Evolutionary conservation across 2,888 invertebrate genomes (phyloP).

Genomic region (Aricia artaxerxes): DNA sequence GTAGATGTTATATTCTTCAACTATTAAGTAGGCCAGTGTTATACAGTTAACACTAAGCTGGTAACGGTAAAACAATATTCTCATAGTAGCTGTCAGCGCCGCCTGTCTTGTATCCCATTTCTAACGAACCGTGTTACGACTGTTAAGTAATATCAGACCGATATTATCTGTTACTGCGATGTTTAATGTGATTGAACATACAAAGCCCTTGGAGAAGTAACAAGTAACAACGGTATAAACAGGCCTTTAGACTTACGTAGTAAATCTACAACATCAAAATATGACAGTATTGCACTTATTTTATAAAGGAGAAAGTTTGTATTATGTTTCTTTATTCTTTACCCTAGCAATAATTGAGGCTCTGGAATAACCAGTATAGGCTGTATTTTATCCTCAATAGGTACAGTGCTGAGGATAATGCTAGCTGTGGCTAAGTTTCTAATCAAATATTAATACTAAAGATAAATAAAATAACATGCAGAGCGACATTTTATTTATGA

Average conservation of each 20-base stretch:
- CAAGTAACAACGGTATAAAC: not conserved
- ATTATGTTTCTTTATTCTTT: no score
- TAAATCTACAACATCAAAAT: not conserved
- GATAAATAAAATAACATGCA: no score
- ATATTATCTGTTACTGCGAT: not conserved
- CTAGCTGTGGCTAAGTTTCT: no score
- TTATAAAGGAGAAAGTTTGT: no score
- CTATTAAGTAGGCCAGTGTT: not conserved
- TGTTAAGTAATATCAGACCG: constrained; percentile 8
- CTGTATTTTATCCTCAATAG: no score
- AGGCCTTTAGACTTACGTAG: no score
- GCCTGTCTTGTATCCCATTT: constrained; percentile 36
- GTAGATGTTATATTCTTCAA: not conserved
- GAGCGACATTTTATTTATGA: no score
- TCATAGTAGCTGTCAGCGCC: constrained; percentile 57
- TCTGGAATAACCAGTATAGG: not conserved
- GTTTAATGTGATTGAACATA: not conserved
- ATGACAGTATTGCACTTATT: not conserved
- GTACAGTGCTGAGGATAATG: no score
- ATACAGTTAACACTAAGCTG: not conserved
- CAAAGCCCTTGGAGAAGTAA: not conserved
- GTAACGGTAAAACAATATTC: constrained; percentile 55
- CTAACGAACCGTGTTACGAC: constrained; percentile 10
- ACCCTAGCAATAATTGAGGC: not conserved
- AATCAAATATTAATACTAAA: no score